Evolutionary conservation across 2,888 invertebrate genomes (phyloP).

Genomic region (Tipula unca): DNA sequence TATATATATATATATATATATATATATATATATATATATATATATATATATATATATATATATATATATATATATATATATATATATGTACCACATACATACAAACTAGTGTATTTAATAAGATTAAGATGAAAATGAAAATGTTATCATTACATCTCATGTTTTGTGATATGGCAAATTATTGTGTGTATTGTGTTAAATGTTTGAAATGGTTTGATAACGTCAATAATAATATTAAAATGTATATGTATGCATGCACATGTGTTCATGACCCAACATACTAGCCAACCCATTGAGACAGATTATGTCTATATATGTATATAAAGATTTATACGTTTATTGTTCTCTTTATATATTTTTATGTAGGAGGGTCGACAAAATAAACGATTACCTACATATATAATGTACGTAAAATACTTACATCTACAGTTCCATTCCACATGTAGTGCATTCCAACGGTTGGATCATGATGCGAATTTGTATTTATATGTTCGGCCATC

Average conservation of each 20-base stretch:
- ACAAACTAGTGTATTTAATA: background rate
- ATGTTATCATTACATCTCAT: background rate
- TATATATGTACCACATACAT: too few relatives aligned
- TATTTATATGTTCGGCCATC: conserved; percentile 91
- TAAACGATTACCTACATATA: background rate
- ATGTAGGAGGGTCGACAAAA: background rate
- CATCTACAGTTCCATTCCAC: conserved; percentile 44
- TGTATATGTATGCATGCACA: too few relatives aligned
- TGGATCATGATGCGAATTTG: conserved; percentile 59
- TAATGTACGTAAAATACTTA: conserved; percentile 31
- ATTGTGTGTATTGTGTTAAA: background rate
- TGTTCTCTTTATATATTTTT: background rate
- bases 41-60: too few relatives aligned
- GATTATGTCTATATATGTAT: background rate
- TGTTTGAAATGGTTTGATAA: background rate
- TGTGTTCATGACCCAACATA: conserved; percentile 27
- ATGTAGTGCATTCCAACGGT: conserved; percentile 43
- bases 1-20: too few relatives aligned
- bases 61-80: too few relatives aligned
- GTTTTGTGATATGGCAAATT: background rate
- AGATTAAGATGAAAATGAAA: background rate
- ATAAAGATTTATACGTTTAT: too few relatives aligned
- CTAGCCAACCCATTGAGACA: conserved; percentile 25
- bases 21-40: too few relatives aligned
- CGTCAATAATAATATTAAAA: background rate